Conservation (phyloP, 1,140 invertebrate genomes). For the Delia radicum region DNA sequence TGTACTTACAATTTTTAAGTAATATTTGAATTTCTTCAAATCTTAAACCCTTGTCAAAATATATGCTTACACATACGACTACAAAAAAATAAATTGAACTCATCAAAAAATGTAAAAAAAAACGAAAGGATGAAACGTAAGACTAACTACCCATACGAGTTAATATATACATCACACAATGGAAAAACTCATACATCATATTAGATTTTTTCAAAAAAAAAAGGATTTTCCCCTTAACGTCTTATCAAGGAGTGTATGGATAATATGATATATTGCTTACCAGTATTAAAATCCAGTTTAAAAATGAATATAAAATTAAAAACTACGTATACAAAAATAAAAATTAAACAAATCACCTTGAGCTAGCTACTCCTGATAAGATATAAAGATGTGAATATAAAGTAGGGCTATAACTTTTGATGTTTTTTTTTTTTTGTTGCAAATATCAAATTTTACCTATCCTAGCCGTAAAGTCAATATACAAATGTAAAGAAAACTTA, state of each 20-base stretch:
- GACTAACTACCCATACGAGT: not conserved
- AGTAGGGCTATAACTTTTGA: no score
- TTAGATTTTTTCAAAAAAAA: not conserved
- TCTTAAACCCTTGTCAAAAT: not conserved
- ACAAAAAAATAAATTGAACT: not conserved
- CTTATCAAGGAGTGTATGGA: not conserved
- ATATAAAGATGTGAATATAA: no score
- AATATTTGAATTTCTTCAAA: not conserved
- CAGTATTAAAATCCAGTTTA: conserved; percentile 10
- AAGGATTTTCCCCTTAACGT: not conserved
- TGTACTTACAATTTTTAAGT: not conserved
- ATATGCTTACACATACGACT: not conserved
- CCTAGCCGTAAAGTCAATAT: no score
- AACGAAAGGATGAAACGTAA: not conserved
- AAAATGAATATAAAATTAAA: conserved; percentile 6
- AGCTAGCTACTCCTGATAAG: not conserved
- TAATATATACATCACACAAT: not conserved
- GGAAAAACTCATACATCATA: conserved; percentile 12
- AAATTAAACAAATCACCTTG: not conserved
- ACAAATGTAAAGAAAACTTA: no score
- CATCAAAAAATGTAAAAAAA: not conserved
- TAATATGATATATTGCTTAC: conserved; percentile 10
- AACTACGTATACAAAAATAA: not conserved
- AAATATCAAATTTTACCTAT: no score
- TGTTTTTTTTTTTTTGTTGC: no score